phyloP scores from a whole-genome alignment of 2,888 invertebrate genomes.

The Thereva unica region DNA sequence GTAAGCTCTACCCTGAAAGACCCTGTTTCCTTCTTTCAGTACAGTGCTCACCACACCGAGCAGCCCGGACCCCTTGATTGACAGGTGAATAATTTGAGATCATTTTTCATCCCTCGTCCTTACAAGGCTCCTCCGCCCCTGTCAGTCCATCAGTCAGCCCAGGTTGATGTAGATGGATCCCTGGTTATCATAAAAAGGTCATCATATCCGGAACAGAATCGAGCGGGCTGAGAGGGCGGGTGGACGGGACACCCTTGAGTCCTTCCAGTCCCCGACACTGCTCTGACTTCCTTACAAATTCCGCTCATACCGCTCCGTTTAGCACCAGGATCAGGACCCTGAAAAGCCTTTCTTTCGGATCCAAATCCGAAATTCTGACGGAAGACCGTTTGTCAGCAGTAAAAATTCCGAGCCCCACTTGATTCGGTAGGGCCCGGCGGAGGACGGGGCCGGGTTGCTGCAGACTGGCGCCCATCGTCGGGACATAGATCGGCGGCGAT shows the following conservation, averaged over 20 bases:
- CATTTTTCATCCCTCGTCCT: constrained; percentile 40
- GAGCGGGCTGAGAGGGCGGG: too few relatives aligned
- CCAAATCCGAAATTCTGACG: constrained; percentile 13
- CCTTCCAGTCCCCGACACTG: too few relatives aligned
- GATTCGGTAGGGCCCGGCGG: too few relatives aligned
- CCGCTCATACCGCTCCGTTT: too few relatives aligned
- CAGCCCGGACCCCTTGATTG: constrained; percentile 33
- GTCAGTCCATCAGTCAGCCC: constrained; percentile 12
- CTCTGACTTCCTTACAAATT: too few relatives aligned
- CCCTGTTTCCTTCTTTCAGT: constrained; percentile 11
- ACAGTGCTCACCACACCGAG: constrained; percentile 2
- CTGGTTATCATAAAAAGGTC: constrained; percentile 29
- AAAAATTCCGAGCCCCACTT: neutral
- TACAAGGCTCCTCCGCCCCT: constrained; percentile 16
- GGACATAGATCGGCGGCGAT: too few relatives aligned
- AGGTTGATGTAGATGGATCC: neutral
- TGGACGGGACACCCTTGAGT: too few relatives aligned
- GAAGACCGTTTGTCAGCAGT: constrained; percentile 20
- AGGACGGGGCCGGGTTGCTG: too few relatives aligned
- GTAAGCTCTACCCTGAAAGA: neutral
- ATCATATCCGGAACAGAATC: neutral
- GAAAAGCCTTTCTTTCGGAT: neutral
- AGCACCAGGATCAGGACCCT: too few relatives aligned
- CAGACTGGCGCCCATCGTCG: too few relatives aligned
- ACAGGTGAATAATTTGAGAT: constrained; percentile 42